A percentile compares a stretch with the other conserved stretches of the same genome.
Evolutionary conservation across 1,140 invertebrate genomes (phyloP).

Genomic region (Drosophila orena): DNA sequence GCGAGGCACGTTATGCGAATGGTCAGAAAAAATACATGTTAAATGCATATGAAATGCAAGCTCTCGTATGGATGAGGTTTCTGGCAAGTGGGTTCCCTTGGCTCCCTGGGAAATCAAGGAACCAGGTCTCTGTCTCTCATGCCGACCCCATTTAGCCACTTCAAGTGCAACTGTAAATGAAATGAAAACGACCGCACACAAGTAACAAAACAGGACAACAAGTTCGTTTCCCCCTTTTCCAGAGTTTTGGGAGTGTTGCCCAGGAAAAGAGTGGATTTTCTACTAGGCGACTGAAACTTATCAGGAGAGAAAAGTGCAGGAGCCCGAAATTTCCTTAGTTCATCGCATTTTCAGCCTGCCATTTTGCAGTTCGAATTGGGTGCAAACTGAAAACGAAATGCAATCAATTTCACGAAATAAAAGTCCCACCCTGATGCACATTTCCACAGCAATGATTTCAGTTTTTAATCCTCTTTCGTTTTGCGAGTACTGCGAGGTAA

Average conservation of each 20-base stretch:
- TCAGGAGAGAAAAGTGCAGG: neutral
- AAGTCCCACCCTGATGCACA: neutral
- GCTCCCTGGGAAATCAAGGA: conserved; percentile 75
- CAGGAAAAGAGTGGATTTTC: conserved; percentile 1
- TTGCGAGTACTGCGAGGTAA: neutral
- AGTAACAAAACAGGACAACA: conserved; percentile 64
- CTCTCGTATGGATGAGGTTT: conserved; percentile 26
- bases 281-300: neutral
- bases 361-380: neutral
- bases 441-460: neutral
- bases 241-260: neutral
- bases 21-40: conserved; percentile 68
- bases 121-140: conserved; percentile 48
- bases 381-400: conserved; percentile 8
- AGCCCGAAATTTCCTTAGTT: too few relatives aligned
- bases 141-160: conserved; percentile 37
- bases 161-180: conserved; percentile 69
- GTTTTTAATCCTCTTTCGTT: neutral
- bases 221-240: conserved; percentile 17
- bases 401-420: conserved; percentile 10
- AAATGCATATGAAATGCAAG: conserved; percentile 42
- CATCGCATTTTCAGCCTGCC: neutral
- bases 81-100: conserved; percentile 23
- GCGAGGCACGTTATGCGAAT: conserved; percentile 39
- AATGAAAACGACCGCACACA: conserved; percentile 74